Evolutionary conservation across 2,113 vertebrate species (phyloP).

Genomic region (Ameiurus melas): DNA sequence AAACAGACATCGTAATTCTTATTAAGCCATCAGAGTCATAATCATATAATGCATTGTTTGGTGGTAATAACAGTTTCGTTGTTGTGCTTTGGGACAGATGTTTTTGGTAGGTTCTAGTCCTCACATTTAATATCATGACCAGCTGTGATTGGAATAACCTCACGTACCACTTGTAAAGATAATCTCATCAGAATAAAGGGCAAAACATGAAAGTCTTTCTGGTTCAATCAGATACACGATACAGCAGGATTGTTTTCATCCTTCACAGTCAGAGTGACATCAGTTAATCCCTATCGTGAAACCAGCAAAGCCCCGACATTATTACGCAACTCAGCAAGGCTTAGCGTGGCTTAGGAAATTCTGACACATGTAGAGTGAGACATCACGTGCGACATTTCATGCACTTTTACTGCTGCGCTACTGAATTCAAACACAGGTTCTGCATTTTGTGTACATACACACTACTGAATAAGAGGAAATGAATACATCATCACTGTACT

Average conservation of each 20-base stretch:
- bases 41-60: not conserved
- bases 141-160: not conserved
- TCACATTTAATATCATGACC: not conserved
- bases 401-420: not conserved
- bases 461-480: not conserved
- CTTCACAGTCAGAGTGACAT: not conserved
- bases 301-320: not conserved
- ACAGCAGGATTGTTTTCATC: not conserved
- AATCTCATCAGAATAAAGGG: not conserved
- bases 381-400: not conserved
- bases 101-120: not conserved
- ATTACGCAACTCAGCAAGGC: not conserved
- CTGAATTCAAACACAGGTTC: not conserved
- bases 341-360: not conserved
- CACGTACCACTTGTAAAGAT: not conserved
- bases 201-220: not conserved
- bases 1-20: not conserved
- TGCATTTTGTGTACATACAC: not conserved
- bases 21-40: not conserved
- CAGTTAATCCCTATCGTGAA: slow-evolving; percentile 7
- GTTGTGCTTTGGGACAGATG: not conserved
- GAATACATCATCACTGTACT: too few species aligned
- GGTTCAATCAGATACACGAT: not conserved
- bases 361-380: not conserved
- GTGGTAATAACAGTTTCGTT: not conserved